A percentile compares a stretch with the other conserved stretches of the same genome.
Evolutionary conservation across 2,797 vertebrate genomes (phyloP).

Genomic region (Arnoldichthys spilopterus): DNA sequence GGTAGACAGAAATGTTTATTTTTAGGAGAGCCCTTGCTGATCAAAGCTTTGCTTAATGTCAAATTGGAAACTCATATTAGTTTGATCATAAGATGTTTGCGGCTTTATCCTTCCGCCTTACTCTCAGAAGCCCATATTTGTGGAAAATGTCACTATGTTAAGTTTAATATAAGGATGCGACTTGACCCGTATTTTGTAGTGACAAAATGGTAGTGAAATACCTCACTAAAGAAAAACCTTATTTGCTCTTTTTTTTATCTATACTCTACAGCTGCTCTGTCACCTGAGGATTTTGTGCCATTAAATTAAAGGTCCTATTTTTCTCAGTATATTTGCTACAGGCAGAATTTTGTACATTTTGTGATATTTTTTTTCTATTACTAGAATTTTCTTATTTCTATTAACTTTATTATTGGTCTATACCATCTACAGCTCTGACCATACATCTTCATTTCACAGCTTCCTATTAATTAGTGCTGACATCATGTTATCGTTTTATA

Average conservation of each 20-base stretch:
- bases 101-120: not conserved
- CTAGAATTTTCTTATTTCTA: too few species aligned
- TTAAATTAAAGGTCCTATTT: not conserved
- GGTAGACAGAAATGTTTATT: not conserved
- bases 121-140: slow-evolving; percentile 11
- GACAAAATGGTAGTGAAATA: not conserved
- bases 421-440: too few species aligned
- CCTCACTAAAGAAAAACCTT: not conserved
- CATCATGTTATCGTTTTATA: not conserved
- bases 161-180: not conserved
- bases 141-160: slow-evolving; percentile 17
- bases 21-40: slow-evolving; percentile 5
- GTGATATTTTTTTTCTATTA: too few species aligned
- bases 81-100: not conserved
- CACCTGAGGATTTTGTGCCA: not conserved
- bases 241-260: not conserved
- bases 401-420: too few species aligned
- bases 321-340: not conserved
- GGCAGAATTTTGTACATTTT: not conserved
- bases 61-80: slow-evolving; percentile 18
- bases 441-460: too few species aligned
- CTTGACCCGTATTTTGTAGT: not conserved
- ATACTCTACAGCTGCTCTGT: not conserved
- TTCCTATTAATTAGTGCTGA: too few species aligned
- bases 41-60: slow-evolving; percentile 18